Conservation (phyloP, 2,113 vertebrate genomes). For the Narcine bancroftii region DNA sequence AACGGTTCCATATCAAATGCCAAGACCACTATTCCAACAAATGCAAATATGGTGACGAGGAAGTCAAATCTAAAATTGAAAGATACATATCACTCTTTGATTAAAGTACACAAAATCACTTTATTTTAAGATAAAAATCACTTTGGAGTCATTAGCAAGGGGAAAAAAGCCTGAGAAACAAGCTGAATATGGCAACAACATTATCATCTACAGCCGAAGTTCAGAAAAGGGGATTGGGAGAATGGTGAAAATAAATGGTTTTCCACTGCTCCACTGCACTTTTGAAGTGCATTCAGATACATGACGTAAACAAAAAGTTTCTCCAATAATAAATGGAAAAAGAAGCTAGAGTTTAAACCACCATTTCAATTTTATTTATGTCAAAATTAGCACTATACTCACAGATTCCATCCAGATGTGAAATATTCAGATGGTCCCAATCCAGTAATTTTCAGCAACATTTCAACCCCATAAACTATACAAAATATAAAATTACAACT, state of each 20-base stretch:
- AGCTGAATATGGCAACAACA: not conserved
- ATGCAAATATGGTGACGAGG: constrained; percentile 80
- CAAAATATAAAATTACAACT: constrained; percentile 26
- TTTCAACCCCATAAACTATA: constrained; percentile 81
- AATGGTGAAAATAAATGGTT: not conserved
- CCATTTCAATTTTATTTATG: not conserved
- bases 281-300: not conserved
- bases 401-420: constrained; percentile 96
- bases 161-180: not conserved
- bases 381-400: constrained; percentile 50
- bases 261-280: not conserved
- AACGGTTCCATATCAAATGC: constrained; percentile 89
- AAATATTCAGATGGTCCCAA: constrained; percentile 86
- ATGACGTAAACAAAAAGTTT: not conserved
- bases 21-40: constrained; percentile 82
- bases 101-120: not conserved
- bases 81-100: not conserved
- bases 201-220: not conserved
- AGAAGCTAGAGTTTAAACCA: too few relatives aligned
- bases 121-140: not conserved
- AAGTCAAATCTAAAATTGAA: constrained; percentile 80
- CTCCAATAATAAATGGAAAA: too few relatives aligned
- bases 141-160: not conserved
- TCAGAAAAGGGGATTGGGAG: not conserved
- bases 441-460: constrained; percentile 83